Base-by-base conservation (phyloP, 2,888 invertebrate genomes). In the Thumatha senex region DNA sequence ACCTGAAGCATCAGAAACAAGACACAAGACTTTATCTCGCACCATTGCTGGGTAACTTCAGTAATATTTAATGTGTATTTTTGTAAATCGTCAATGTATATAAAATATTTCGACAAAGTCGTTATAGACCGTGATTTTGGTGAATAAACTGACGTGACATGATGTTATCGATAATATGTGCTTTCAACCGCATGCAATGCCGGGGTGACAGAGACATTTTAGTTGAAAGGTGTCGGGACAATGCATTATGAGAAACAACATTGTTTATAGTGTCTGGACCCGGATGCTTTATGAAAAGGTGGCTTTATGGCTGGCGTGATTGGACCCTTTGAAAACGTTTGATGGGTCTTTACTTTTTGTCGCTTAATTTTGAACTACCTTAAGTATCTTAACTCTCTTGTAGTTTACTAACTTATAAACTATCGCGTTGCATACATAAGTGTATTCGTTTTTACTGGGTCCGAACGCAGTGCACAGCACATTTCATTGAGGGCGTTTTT, bases 131-230 rank as follows among this genome's bases (percentile, higher is more conserved):
- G 45, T 41, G 34, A 35, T 58, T 38, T 54, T 55, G 56, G 63
- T 65, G 63, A 57, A 63, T 51, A 70, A 70, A 77, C 76, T 72
- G 78, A 72, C 64, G 72, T 70, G 67, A 60, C 69, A 63, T 70
- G 86, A 86, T 86, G 79, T 74, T 86, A 86, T 87, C 88, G 86
- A 82, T 82, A 83, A 79, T 79, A 75, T 73, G 74, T 75, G 70
- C 73, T 76, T 79, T 76, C 74, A 74, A 68, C 74, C 70, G 60
- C 73, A 71, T 62, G 64, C 62, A 61, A 58, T 59, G 54, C 55
- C 52, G 46, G 68, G 70, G 66, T 68, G 73, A 72, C 69, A 66
- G 65, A 73, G 69, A 55, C 68, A 63, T 67, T 51, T 69, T 67
- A 62, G 67, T 57, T 76, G 72, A 78, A 77, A 78, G 51, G 56